These are phyloP conservation scores for Columbina picui DNA, from an alignment of 2,113 vertebrate species.

Conservation along the genomic window DNA sequence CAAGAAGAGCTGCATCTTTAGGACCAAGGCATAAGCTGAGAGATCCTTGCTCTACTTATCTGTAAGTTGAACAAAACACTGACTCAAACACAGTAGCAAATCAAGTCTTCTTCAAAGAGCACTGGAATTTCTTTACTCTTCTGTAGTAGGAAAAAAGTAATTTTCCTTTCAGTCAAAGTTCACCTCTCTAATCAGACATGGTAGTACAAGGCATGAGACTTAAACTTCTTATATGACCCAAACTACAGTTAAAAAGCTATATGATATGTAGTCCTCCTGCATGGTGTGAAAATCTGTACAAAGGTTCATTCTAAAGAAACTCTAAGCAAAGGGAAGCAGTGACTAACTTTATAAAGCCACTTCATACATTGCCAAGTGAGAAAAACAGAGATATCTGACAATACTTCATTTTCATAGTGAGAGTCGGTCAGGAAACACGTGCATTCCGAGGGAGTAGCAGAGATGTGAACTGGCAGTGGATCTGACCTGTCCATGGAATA, in stretches of 20 bases:
- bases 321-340: background rate
- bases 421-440: background rate
- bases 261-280: background rate
- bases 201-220: background rate
- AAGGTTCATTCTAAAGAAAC: background rate
- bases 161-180: background rate
- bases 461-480: background rate
- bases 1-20: background rate
- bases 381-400: background rate
- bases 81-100: background rate
- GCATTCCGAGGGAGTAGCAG: background rate
- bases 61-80: background rate
- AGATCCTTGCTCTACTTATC: background rate
- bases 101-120: background rate
- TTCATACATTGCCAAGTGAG: background rate
- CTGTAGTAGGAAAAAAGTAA: background rate
- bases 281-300: background rate
- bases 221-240: background rate
- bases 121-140: background rate
- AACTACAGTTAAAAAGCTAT: background rate
- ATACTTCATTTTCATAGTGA: background rate
- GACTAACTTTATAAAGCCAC: background rate
- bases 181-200: background rate
- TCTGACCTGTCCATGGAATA: background rate
- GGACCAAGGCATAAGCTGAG: background rate